phyloP scores from a whole-genome alignment of 2,888 invertebrate species.

The Temnothorax ravouxi region DNA sequence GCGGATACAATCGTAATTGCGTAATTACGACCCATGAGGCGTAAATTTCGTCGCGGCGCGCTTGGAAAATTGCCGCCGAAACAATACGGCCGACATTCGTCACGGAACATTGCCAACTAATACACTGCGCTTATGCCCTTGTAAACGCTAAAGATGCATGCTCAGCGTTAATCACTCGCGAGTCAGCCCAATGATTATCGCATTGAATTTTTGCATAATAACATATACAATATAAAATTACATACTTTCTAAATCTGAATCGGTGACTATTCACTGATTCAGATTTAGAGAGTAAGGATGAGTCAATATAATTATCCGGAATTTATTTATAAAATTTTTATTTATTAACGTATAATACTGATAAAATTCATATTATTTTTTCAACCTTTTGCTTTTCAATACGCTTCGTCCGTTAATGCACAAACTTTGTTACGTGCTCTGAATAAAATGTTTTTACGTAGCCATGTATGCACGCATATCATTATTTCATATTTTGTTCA shows the following conservation, averaged over 20 bases:
- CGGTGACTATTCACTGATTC: too few relatives aligned
- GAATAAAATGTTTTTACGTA: not conserved
- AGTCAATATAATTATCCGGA: not conserved
- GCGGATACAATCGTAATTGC: conserved; percentile 56
- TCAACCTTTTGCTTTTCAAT: not conserved
- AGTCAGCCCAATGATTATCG: not conserved
- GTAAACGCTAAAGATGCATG: not conserved
- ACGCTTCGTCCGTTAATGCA: not conserved
- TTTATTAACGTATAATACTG: not conserved
- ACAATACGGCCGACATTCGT: conserved; percentile 51
- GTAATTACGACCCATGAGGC: conserved; percentile 33
- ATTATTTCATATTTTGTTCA: not conserved
- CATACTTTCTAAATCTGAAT: too few relatives aligned
- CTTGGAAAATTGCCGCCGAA: conserved; percentile 36
- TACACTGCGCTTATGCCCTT: not conserved
- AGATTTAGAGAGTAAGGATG: not conserved
- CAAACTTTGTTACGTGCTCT: not conserved
- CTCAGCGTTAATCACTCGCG: too few relatives aligned
- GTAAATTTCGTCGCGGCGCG: conserved; percentile 49
- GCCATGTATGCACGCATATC: not conserved
- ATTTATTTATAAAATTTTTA: not conserved
- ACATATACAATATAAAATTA: not conserved
- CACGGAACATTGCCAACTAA: conserved; percentile 37
- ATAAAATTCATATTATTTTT: not conserved
- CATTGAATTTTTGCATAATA: not conserved